Base-by-base conservation (phyloP, 2,888 invertebrate genomes). In the Drosophila leonis region DNA sequence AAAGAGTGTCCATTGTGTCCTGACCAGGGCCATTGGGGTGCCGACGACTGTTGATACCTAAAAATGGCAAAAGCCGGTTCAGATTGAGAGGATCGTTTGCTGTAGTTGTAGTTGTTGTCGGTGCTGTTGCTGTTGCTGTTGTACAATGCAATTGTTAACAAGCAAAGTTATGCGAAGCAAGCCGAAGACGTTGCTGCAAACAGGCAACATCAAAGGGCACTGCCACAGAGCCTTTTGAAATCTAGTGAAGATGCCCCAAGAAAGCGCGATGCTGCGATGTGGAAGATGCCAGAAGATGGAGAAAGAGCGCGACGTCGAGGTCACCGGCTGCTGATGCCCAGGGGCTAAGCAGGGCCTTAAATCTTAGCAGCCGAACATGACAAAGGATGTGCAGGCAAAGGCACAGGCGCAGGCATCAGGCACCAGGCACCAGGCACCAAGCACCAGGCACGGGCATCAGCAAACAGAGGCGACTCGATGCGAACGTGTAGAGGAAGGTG, bases 401-500 rank as follows among this genome's bases (percentile, higher is more conserved):
- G 54, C 60, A 56, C 4, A 20, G 37, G 37, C 37, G 44, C 7
- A 24, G 39, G 35, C 66, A 15, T 8, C 9, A 29, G n/a, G 27
- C 42, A 24, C 33, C 4, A 1, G 61, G 54, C 56, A 65, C 1
- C n/a, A 33, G 31, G 39, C 60, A 37, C 12, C 12, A 5, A 13
- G 39, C 54, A 48, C n/a, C 12, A 5, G 52, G 57, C 31, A 41
- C 24, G 9, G 62, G 39, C 42, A 46, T 18, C n/a, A 27, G n/a
- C 24, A 75, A 81, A 84, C 87, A 77, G 83, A 86, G 83, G 82
- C 80, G 87, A 82, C 76, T 80, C 75, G 64, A 72, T 68, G 64
- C 75, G 76, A 80, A 83, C 86, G 88, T 90, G 91, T 89, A 91
- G 88, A 76, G 83, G 88, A 91, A 90, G 91, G 91, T 91, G 91